Conservation (phyloP, 2,797 vertebrate species). For the Poeciliopsis turneri region DNA sequence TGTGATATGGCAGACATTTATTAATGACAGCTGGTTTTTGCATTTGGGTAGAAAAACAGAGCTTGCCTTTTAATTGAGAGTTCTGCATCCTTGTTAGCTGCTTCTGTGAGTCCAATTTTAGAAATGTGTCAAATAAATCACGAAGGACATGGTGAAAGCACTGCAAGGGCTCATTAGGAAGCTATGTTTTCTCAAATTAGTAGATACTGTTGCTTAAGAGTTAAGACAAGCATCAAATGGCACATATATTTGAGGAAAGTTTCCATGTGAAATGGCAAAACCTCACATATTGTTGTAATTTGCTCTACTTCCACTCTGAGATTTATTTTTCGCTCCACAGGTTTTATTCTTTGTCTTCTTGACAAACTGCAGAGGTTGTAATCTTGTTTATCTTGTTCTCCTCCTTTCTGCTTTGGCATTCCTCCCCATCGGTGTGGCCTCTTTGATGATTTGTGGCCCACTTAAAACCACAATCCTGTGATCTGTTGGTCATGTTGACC, state of each 20-base stretch:
- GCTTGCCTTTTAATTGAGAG: conserved; percentile 1
- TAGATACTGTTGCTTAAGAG: neutral
- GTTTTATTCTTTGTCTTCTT: conserved; percentile 31
- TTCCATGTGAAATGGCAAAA: neutral
- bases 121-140: conserved; percentile 1
- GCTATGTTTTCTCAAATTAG: neutral
- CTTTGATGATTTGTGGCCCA: conserved; percentile 69
- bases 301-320: conserved; percentile 2
- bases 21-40: conserved; percentile 5
- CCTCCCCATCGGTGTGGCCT: conserved; percentile 58
- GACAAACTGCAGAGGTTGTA: conserved; percentile 53
- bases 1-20: neutral
- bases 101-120: neutral
- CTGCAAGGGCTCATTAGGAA: neutral
- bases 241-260: neutral
- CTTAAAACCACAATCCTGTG: conserved; percentile 71
- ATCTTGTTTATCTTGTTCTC: conserved; percentile 58
- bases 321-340: conserved; percentile 1
- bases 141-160: neutral
- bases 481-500: conserved; percentile 63
- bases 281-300: neutral
- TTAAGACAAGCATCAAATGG: conserved; percentile 1
- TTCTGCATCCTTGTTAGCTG: neutral
- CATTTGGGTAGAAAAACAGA: conserved; percentile 1
- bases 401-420: conserved; percentile 55